These are phyloP conservation scores for Misgurnus anguillicaudatus DNA, from an alignment of 2,113 vertebrate genomes.

Conservation along the genomic window DNA sequence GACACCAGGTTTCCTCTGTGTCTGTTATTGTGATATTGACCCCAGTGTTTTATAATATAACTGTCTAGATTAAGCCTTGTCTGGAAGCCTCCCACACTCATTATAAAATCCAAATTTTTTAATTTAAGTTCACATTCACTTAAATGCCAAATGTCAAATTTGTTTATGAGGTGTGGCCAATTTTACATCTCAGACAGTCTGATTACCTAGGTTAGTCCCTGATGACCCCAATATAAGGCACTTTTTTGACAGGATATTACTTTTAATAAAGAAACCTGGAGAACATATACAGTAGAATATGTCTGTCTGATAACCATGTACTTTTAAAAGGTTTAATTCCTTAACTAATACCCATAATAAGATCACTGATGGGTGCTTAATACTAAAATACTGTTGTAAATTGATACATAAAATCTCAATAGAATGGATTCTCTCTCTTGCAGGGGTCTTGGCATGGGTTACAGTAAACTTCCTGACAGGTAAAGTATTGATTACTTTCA, in stretches of 20 bases:
- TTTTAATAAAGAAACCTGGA: slow-evolving; percentile 42
- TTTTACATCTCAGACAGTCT: slow-evolving; percentile 65
- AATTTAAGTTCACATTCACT: slow-evolving; percentile 60
- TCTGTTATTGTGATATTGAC: slow-evolving; percentile 23
- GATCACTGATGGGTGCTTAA: not conserved
- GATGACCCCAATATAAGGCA: slow-evolving; percentile 26
- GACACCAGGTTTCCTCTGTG: not conserved
- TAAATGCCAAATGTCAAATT: slow-evolving; percentile 57
- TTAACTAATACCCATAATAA: not conserved
- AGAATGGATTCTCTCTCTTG: slow-evolving; percentile 44
- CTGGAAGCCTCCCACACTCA: slow-evolving; percentile 64
- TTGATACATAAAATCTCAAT: not conserved
- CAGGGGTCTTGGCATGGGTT: slow-evolving; percentile 96
- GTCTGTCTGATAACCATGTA: slow-evolving; percentile 27
- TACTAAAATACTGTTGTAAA: not conserved
- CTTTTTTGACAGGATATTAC: slow-evolving; percentile 24
- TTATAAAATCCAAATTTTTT: slow-evolving; percentile 63
- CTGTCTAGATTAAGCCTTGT: slow-evolving; percentile 45
- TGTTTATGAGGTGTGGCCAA: slow-evolving; percentile 65
- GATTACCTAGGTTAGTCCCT: slow-evolving; percentile 66
- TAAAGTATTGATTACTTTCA: slow-evolving; percentile 71
- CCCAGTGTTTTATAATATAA: not conserved
- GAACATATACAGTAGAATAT: slow-evolving; percentile 15
- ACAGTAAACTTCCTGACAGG: slow-evolving; percentile 99
- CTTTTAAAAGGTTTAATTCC: not conserved